phyloP scores from a whole-genome alignment of 2,113 vertebrate species.

The Rhynchomys soricoides region DNA sequence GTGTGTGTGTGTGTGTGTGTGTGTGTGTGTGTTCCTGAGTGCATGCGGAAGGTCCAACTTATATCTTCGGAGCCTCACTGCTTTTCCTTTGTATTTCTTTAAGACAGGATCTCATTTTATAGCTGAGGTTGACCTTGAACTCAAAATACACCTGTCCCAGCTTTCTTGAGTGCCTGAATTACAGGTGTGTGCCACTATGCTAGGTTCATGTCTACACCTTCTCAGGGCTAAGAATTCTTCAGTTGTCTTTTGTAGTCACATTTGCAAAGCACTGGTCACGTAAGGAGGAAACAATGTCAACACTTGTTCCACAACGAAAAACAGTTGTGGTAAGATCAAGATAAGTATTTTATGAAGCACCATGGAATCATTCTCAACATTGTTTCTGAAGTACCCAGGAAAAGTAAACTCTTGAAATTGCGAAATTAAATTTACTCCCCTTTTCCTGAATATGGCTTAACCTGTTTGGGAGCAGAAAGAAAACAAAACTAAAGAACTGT shows the following conservation, averaged over 20 bases:
- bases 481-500: neutral
- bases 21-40: neutral
- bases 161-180: neutral
- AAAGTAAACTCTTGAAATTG: constrained; percentile 14
- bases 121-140: neutral
- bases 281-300: neutral
- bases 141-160: neutral
- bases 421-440: neutral
- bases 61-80: neutral
- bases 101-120: neutral
- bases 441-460: neutral
- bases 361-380: neutral
- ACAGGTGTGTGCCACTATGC: neutral
- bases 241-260: neutral
- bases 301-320: neutral
- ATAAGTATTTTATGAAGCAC: neutral
- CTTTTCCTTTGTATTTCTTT: neutral
- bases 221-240: neutral
- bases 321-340: neutral
- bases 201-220: neutral
- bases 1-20: too few relatives aligned
- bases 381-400: neutral
- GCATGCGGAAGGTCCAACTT: neutral
- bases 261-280: neutral
- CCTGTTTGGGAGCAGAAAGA: neutral